Conservation (phyloP, 1,140 invertebrate genomes). For the Homalodisca vitripennis region DNA sequence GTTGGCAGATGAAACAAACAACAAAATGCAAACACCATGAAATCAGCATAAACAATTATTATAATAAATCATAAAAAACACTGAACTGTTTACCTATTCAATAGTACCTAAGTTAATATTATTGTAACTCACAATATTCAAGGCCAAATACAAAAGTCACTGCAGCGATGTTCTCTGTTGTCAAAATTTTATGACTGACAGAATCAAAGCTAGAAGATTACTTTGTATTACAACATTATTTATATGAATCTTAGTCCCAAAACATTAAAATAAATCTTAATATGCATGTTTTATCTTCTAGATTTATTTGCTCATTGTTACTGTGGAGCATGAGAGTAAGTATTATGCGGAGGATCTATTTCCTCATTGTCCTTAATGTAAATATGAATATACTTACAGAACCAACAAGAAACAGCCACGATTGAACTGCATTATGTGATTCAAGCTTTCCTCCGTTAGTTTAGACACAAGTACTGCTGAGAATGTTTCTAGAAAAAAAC, state of each 20-base stretch:
- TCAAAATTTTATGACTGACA: too few relatives aligned
- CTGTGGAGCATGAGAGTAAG: background rate
- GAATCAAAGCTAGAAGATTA: too few relatives aligned
- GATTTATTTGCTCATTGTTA: background rate
- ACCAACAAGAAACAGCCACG: conserved; percentile 62
- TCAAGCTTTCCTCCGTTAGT: conserved; percentile 48
- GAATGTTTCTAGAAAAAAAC: conserved; percentile 48
- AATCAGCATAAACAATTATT: too few relatives aligned
- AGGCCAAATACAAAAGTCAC: too few relatives aligned
- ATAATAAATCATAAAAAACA: too few relatives aligned
- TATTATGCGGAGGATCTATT: background rate
- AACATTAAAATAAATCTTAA: background rate
- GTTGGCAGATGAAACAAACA: too few relatives aligned
- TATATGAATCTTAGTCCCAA: background rate
- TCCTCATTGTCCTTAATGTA: background rate
- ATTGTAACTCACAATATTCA: too few relatives aligned
- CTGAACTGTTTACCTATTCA: too few relatives aligned
- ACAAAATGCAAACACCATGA: too few relatives aligned
- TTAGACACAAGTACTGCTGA: conserved; percentile 49
- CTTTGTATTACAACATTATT: background rate
- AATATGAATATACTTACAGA: conserved; percentile 40
- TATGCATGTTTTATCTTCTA: background rate
- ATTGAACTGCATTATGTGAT: conserved; percentile 57
- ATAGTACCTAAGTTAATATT: too few relatives aligned
- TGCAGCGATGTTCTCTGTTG: too few relatives aligned